These are phyloP conservation scores for Gavia stellata DNA, from an alignment of 2,113 vertebrate species.

Conservation along the genomic window DNA sequence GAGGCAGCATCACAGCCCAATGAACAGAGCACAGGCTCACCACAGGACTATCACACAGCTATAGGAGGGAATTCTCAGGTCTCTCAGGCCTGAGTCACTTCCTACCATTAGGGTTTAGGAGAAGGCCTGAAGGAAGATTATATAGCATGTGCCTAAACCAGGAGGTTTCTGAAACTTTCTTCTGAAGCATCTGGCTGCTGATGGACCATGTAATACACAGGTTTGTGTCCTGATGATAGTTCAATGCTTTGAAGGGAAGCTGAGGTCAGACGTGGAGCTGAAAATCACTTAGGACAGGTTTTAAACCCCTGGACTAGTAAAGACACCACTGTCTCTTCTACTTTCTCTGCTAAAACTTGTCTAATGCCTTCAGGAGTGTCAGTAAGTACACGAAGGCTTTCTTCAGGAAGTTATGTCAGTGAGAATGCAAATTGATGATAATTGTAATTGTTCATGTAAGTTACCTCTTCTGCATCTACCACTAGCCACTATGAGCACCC, in stretches of 20 bases:
- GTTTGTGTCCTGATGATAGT: background rate
- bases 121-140: background rate
- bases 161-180: background rate
- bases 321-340: background rate
- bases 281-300: background rate
- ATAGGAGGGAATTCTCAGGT: background rate
- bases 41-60: background rate
- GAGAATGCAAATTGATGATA: background rate
- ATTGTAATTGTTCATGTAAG: background rate
- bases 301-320: background rate
- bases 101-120: background rate
- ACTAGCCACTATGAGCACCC: background rate
- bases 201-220: background rate
- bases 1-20: background rate
- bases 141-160: background rate
- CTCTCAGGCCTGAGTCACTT: background rate
- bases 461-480: background rate
- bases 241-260: background rate
- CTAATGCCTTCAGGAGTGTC: background rate
- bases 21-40: background rate
- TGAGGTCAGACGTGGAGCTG: background rate
- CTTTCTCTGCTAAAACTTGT: background rate
- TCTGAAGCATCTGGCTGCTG: background rate
- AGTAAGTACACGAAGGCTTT: background rate
- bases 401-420: background rate